phyloP scores from a whole-genome alignment of 1,140 invertebrate species.

The Drosophila kikkawai region DNA sequence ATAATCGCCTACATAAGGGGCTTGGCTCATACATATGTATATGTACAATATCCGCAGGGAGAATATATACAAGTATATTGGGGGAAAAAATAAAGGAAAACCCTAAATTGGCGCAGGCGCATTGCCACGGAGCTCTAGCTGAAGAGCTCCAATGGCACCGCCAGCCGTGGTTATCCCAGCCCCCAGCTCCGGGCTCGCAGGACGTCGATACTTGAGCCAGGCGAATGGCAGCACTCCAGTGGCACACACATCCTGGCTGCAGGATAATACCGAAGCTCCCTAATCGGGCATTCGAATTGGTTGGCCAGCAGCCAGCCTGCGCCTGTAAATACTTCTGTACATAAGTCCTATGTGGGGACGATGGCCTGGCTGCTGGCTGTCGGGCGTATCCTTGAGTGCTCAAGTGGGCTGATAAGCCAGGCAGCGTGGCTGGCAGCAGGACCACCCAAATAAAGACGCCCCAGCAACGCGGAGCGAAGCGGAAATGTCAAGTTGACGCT shows the following conservation, averaged over 20 bases:
- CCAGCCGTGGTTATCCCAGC: constrained; percentile 44
- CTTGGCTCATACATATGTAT: constrained; percentile 24
- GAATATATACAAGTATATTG: constrained; percentile 26
- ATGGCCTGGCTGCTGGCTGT: constrained; percentile 31
- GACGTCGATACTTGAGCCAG: constrained; percentile 75
- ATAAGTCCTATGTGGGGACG: constrained; percentile 23
- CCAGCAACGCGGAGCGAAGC: constrained; percentile 33
- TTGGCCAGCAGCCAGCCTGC: constrained; percentile 31
- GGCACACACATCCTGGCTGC: constrained; percentile 56
- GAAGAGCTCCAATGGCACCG: constrained; percentile 78
- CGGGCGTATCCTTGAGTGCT: constrained; percentile 42
- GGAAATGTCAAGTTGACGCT: constrained; percentile 85
- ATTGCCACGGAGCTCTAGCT: constrained; percentile 30
- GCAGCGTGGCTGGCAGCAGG: constrained; percentile 20
- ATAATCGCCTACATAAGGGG: constrained; percentile 46
- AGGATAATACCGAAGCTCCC: constrained; percentile 72
- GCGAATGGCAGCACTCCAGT: constrained; percentile 76
- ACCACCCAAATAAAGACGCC: constrained; percentile 44
- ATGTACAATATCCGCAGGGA: constrained; percentile 5
- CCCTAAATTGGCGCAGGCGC: constrained; percentile 77
- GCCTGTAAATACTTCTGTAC: constrained; percentile 33
- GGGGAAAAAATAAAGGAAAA: constrained; percentile 61
- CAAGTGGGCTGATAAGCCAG: constrained; percentile 53
- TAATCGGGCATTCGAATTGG: constrained; percentile 52
- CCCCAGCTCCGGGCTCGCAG: constrained; percentile 1